Conservation (phyloP, 2,797 vertebrate genomes). For the Melanotaenia maccullochi region DNA sequence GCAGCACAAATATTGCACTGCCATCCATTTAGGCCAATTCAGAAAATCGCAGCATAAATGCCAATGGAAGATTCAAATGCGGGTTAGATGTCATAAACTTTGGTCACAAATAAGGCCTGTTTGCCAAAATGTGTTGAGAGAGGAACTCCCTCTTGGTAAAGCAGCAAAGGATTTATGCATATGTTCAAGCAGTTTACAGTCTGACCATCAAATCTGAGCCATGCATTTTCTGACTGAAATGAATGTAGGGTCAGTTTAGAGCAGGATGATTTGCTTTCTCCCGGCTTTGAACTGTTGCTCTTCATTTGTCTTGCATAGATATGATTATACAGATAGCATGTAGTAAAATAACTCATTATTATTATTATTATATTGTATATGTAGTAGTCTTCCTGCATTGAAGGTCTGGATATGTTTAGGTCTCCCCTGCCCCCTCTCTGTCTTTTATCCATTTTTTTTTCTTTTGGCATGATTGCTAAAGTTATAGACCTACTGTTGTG, state of each 20-base stretch:
- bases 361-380: conserved; percentile 70
- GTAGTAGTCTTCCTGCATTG: conserved; percentile 79
- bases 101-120: conserved; percentile 74
- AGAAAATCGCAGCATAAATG: conserved; percentile 80
- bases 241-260: conserved; percentile 81
- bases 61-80: conserved; percentile 82
- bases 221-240: conserved; percentile 82
- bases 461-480: conserved; percentile 53
- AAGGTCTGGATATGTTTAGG: conserved; percentile 60
- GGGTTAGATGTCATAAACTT: conserved; percentile 77
- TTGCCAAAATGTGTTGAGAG: conserved; percentile 76
- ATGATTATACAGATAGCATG: conserved; percentile 79
- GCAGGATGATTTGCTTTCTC: conserved; percentile 71
- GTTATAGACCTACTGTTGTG: conserved; percentile 68
- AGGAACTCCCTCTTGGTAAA: conserved; percentile 42
- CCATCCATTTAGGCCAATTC: conserved; percentile 80
- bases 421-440: background rate
- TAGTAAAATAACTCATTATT: conserved; percentile 62
- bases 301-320: conserved; percentile 78
- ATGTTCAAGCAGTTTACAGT: conserved; percentile 81
- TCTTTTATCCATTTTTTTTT: background rate
- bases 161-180: conserved; percentile 82
- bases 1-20: conserved; percentile 85
- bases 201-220: conserved; percentile 84
- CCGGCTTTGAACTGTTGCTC: conserved; percentile 76